A percentile compares a stretch with the other conserved stretches of the same genome.
phyloP scores from a whole-genome alignment of 2,113 vertebrate species.

The Cyanoliseus patagonus region DNA sequence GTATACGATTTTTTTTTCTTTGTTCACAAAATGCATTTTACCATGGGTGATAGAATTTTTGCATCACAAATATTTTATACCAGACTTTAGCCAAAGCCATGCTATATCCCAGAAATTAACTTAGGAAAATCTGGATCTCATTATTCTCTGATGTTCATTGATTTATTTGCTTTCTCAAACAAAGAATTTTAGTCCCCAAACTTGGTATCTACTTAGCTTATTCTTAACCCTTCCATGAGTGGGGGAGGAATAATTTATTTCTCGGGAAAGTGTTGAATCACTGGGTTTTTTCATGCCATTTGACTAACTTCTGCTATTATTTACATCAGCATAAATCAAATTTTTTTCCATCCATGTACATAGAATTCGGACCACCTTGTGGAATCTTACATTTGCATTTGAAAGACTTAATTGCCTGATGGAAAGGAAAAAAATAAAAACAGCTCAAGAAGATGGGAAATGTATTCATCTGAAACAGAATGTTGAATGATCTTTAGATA shows the following conservation, averaged over 20 bases:
- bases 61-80: constrained; percentile 70
- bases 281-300: background rate
- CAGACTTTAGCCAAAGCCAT: constrained; percentile 69
- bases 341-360: background rate
- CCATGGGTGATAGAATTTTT: constrained; percentile 63
- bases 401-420: background rate
- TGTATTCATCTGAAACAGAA: background rate
- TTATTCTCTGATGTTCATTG: constrained; percentile 75
- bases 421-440: background rate
- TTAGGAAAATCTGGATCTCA: constrained; percentile 77
- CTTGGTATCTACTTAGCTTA: constrained; percentile 65
- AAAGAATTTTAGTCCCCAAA: constrained; percentile 62
- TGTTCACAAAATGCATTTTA: constrained; percentile 57
- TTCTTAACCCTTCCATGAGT: constrained; percentile 59
- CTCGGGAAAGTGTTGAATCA: constrained; percentile 20
- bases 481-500: background rate
- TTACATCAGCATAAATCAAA: background rate
- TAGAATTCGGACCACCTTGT: background rate
- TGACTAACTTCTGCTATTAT: constrained; percentile 16
- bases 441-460: background rate
- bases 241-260: background rate
- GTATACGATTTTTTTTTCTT: constrained; percentile 15
- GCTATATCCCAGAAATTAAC: constrained; percentile 77
- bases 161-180: constrained; percentile 75
- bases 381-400: background rate